A percentile compares a stretch with the other conserved stretches of the same genome.
Conservation (phyloP, 2,113 vertebrate species). For the Percina caprodes region DNA sequence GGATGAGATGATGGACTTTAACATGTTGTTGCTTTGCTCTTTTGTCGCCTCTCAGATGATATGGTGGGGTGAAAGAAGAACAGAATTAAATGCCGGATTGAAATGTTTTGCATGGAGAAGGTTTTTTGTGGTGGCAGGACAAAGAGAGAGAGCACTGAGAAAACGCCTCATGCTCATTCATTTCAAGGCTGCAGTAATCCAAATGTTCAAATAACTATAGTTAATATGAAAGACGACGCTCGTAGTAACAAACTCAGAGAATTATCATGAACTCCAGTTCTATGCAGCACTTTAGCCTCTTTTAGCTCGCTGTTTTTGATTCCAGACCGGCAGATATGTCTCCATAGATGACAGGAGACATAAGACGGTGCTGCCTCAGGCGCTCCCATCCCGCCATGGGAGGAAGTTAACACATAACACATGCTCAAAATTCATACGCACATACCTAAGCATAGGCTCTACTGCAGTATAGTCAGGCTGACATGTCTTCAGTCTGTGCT, state of each 20-base stretch:
- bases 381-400: too few species aligned
- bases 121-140: background rate
- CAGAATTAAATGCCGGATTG: background rate
- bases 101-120: background rate
- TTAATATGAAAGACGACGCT: background rate
- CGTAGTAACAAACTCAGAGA: too few species aligned
- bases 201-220: background rate
- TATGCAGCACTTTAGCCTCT: background rate
- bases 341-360: too few species aligned
- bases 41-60: constrained; percentile 13
- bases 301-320: too few species aligned
- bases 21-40: constrained; percentile 49
- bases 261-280: background rate
- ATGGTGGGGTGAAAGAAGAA: background rate
- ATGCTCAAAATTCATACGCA: too few species aligned
- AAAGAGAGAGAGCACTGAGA: background rate
- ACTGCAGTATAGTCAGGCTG: too few species aligned
- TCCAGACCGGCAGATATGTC: too few species aligned
- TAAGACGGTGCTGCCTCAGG: too few species aligned
- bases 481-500: too few species aligned
- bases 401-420: too few species aligned
- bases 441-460: too few species aligned
- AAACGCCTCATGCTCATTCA: background rate
- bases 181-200: background rate
- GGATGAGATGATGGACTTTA: constrained; percentile 53